These are phyloP conservation scores for Hassar affinis DNA, from an alignment of 2,113 vertebrate species.

Conservation along the genomic window DNA sequence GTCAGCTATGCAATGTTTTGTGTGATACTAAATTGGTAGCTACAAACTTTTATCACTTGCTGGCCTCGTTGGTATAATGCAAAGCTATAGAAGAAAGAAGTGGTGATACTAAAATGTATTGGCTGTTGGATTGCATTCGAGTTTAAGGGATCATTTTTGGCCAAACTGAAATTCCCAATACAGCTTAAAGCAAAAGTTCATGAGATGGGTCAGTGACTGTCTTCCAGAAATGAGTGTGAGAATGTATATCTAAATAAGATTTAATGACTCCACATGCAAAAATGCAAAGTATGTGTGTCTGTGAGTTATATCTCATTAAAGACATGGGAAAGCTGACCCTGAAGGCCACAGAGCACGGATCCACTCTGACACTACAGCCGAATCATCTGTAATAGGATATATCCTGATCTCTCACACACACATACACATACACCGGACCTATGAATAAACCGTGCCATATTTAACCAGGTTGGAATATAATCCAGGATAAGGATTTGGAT, in stretches of 20 bases:
- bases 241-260: conserved; percentile 2
- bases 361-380: conserved; percentile 13
- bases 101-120: background rate
- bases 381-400: conserved; percentile 28
- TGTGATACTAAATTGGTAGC: background rate
- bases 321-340: conserved; percentile 40
- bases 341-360: conserved; percentile 31
- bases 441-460: conserved; percentile 47
- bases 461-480: conserved; percentile 48
- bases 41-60: background rate
- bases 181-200: conserved; percentile 9
- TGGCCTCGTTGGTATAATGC: background rate
- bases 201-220: conserved; percentile 18
- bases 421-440: conserved; percentile 32
- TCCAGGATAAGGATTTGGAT: conserved; percentile 49
- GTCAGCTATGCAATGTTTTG: background rate
- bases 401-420: conserved; percentile 9
- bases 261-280: background rate
- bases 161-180: background rate
- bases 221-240: conserved; percentile 7
- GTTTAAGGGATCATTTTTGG: background rate
- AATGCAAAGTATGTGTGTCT: conserved; percentile 22
- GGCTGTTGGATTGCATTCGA: background rate
- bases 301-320: conserved; percentile 32
- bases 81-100: background rate